These are phyloP conservation scores for Cichlasoma orientale DNA, from an alignment of 2,797 vertebrate genomes.

Conservation along the genomic window DNA sequence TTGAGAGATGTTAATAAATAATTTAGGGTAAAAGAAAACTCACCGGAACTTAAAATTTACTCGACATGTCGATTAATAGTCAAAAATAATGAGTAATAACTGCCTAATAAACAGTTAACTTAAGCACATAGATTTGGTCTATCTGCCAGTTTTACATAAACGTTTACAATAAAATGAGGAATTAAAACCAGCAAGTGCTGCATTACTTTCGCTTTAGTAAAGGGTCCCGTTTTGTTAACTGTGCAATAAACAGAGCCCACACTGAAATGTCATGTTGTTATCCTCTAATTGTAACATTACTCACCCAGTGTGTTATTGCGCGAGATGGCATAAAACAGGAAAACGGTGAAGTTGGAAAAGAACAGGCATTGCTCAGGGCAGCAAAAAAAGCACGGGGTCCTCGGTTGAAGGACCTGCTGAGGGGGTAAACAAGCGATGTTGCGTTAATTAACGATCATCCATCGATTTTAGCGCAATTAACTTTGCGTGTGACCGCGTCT, in stretches of 20 bases:
- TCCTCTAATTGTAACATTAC: neutral
- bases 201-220: neutral
- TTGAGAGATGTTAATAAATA: neutral
- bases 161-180: neutral
- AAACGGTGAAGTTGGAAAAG: neutral
- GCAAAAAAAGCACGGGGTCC: slow-evolving; percentile 53
- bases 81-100: neutral
- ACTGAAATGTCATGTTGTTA: neutral
- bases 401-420: slow-evolving; percentile 59
- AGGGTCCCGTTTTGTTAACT: neutral
- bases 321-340: neutral
- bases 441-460: neutral
- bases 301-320: neutral
- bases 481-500: neutral
- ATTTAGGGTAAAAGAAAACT: neutral
- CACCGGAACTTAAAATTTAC: neutral
- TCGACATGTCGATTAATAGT: neutral
- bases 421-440: slow-evolving; percentile 59
- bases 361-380: slow-evolving; percentile 47
- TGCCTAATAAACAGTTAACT: neutral
- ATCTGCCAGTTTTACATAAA: neutral
- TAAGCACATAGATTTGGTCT: neutral
- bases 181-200: neutral
- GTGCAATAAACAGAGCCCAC: neutral
- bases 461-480: slow-evolving; percentile 11